Evolutionary conservation across 2,888 invertebrate species (phyloP), one percentile per base, ranked within the genome.

Genomic region (Dasysyrphus albostriatus): DNA sequence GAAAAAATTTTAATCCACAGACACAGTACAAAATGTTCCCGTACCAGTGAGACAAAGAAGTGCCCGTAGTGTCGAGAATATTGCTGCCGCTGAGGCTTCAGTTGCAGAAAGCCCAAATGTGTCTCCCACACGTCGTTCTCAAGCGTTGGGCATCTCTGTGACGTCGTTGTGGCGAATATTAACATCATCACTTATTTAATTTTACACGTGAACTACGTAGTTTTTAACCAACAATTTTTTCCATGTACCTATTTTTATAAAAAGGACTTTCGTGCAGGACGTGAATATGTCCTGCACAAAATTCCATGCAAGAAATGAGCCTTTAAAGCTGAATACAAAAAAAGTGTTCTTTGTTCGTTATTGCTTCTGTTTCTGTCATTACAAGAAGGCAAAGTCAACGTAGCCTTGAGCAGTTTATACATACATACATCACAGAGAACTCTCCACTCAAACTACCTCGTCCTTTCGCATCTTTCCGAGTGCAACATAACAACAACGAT

Each of bases 341-440:
- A 51, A 44, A 47, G 16, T 56, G 8, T 56, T 49, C 73, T 61
- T 81, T 81, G 85, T 85, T 81, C 69, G 63, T 69, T 69, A 72
- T 32, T 72, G 19, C 72, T 58, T 16, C 51, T 69, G 49, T 39
- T 51, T 29, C 44, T 76, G 39, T 70, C 75, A 80, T 75, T 63
- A 74, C 63, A 70, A 61, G 32, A 78, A 56, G 34, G 78, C 65
- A 63, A 82, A 75, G 82, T 82, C 82, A 87, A 82, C 74, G 74
- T 83, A 87, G 78, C 87, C 78, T 81, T 39, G 78, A 79, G 87
- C 87, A 44, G 58, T 87, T 82, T 70, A 34, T 16, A 24, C 24
- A 24, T 16, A 24, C 24, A 24, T 24, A 75, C 78, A 83, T 87
- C 72, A 75, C 74, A 72, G 65, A 67, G 42, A 75, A 87, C 77